Percentiles rank a stretch among this genome's conserved stretches.
phyloP scores from a whole-genome alignment of 1,140 invertebrate genomes.

The Holcopasites calliopsidis region DNA sequence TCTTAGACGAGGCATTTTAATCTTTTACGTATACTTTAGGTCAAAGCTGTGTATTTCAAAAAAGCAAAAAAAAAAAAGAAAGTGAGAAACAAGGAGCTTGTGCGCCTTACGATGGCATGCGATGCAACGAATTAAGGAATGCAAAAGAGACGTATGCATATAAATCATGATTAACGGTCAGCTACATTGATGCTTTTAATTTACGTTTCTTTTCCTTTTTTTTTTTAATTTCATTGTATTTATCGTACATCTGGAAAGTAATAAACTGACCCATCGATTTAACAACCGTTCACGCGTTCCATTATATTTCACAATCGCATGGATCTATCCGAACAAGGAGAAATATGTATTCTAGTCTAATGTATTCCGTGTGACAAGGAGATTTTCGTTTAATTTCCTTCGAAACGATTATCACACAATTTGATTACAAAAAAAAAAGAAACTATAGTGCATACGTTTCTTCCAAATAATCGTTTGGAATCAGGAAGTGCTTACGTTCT shows the following conservation, averaged over 20 bases:
- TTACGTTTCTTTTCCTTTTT: not conserved
- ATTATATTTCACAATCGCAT: not conserved
- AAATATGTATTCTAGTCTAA: slow-evolving; percentile 30
- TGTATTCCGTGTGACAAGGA: not conserved
- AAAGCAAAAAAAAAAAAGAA: too few relatives aligned
- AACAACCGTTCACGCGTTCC: not conserved
- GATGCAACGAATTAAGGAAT: slow-evolving; percentile 12
- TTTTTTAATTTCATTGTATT: slow-evolving; percentile 7
- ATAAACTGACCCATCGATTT: slow-evolving; percentile 18
- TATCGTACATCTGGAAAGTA: slow-evolving; percentile 8
- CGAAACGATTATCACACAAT: not conserved
- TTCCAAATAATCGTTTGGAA: slow-evolving; percentile 29
- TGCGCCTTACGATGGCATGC: not conserved
- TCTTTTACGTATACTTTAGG: slow-evolving; percentile 49
- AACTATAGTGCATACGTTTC: slow-evolving; percentile 56
- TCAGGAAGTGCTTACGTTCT: slow-evolving; percentile 20
- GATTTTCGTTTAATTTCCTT: not conserved
- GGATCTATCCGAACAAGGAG: not conserved
- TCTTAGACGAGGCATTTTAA: slow-evolving; percentile 55
- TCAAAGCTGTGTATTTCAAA: slow-evolving; percentile 9
- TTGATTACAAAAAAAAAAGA: not conserved
- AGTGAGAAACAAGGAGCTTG: not conserved
- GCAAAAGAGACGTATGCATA: slow-evolving; percentile 59
- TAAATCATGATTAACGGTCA: slow-evolving; percentile 1
- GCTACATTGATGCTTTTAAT: slow-evolving; percentile 23